Conservation (phyloP, 2,797 vertebrate species). For the Podarcis lilfordi region DNA sequence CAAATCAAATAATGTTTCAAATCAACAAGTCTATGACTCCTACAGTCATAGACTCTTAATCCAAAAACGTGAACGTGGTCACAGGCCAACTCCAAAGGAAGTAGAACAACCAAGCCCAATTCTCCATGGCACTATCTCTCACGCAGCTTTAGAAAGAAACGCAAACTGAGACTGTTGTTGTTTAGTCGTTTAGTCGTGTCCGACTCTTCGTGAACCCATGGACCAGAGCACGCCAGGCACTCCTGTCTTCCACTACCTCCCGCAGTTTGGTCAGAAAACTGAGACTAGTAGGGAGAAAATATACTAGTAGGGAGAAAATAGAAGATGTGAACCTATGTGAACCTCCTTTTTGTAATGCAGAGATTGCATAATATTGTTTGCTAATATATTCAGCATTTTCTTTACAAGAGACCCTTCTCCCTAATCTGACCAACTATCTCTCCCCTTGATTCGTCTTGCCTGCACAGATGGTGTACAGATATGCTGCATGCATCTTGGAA, state of each 20-base stretch:
- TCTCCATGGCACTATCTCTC: not conserved
- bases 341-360: not conserved
- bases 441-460: not conserved
- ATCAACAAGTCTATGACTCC: not conserved
- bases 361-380: not conserved
- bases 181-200: no score
- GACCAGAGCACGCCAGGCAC: no score
- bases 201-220: no score
- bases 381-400: not conserved
- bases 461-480: not conserved
- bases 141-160: not conserved
- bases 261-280: no score
- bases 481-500: not conserved
- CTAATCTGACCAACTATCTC: not conserved
- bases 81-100: not conserved
- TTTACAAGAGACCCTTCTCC: not conserved
- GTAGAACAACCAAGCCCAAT: no score
- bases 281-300: no score
- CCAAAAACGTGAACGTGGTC: not conserved
- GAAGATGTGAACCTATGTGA: not conserved
- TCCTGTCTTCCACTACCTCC: no score
- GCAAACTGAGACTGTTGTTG: not conserved
- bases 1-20: not conserved
- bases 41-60: not conserved
- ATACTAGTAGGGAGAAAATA: not conserved